These are phyloP conservation scores for Ammodramus savannarum DNA, from an alignment of 2,113 vertebrate genomes.

Conservation along the genomic window DNA sequence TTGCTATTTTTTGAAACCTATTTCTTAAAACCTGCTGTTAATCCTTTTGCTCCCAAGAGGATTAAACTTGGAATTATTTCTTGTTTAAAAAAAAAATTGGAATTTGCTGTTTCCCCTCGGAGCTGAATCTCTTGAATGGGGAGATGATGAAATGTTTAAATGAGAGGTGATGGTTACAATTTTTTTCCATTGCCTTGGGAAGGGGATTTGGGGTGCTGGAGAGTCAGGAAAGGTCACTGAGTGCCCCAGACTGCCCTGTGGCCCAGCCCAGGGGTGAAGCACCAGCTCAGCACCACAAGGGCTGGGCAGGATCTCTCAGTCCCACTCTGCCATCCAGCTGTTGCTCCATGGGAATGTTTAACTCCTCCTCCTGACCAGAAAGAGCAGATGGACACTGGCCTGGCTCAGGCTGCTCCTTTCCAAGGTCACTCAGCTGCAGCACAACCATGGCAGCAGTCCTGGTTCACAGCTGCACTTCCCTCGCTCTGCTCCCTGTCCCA, in stretches of 20 bases:
- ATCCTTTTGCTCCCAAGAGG: background rate
- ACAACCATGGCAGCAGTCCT: fast-evolving
- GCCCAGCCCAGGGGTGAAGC: fast-evolving
- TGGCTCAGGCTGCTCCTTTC: fast-evolving
- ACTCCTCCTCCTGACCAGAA: background rate
- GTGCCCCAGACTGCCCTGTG: background rate
- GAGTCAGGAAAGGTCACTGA: fast-evolving
- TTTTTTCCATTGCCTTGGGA: fast-evolving
- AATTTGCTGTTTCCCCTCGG: background rate
- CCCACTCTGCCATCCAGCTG: fast-evolving
- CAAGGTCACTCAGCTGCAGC: background rate
- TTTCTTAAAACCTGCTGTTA: background rate
- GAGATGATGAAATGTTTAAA: background rate
- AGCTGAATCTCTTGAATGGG: background rate
- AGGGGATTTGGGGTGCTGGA: background rate
- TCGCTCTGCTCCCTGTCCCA: fast-evolving
- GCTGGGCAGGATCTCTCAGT: fast-evolving
- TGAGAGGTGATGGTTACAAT: fast-evolving
- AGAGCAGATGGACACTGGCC: background rate
- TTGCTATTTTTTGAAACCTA: background rate
- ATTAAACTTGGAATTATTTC: background rate
- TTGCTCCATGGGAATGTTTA: background rate
- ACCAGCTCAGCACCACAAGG: fast-evolving
- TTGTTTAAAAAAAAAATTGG: background rate
- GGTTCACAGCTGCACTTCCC: background rate